Base-by-base conservation (phyloP, 2,888 invertebrate species). In the Sminthurinus aureus region DNA sequence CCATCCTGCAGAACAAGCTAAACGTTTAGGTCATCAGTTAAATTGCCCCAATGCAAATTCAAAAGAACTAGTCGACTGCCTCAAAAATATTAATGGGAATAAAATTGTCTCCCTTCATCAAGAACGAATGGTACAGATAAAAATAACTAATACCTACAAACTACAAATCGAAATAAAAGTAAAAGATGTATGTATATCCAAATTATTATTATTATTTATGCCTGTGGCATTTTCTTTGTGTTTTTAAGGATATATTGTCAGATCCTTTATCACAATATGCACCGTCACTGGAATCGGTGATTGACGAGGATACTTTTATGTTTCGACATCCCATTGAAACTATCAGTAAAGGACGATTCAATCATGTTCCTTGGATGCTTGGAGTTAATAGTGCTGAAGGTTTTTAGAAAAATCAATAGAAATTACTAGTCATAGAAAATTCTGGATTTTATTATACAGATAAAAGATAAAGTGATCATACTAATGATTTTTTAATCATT, bases 291-390 rank as follows among this genome's bases (percentile, higher is more conserved):
- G 86, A 87, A 81, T 80, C 85, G 8, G 83, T 85, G 66, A 69
- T 75, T 0, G 90, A 91, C 64, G 91, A 91, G 89, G 91, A 91
- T 83, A 90, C 91, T 8, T 92, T 93, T 88, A 87, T 93, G 26
- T 89, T 90, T 9, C 90, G 13, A 18, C 58, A 78, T 64, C 77
- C 77, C 8, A 9, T 58, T 0, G 20, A 20, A 13, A 64, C 24
- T 58, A 0, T 78, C 6, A 64, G 64, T 6, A 78, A 64, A 15
- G 77, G 77, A 22, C 52, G 24, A 15, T 78, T 64, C 11, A 78
- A 51, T 78, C 77, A 58, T 24, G 77, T 78, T n/a, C 77, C 77
- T 22, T 78, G 77, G 77, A 15, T 78, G 11, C n/a, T 20, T 13
- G 77, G 77, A 8, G 58, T 58, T 20, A 78, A 78, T 22, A 50